A percentile compares a stretch with the other conserved stretches of the same genome.
Evolutionary conservation across 2,888 invertebrate species (phyloP).

Genomic region (Sarcophaga rosellei): DNA sequence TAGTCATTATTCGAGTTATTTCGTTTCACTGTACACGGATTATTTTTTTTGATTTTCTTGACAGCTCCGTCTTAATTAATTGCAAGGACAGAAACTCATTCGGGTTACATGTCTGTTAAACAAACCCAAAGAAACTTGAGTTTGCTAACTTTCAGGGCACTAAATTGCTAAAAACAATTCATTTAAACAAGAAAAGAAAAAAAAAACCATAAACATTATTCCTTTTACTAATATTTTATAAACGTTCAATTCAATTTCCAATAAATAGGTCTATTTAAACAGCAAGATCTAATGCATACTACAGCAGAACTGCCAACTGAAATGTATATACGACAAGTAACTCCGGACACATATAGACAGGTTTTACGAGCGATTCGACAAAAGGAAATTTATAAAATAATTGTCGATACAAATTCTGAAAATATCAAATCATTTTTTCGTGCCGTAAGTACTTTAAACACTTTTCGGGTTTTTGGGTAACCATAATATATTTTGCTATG

Average conservation of each 20-base stretch:
- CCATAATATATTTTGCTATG: not conserved
- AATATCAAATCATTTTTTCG: slow-evolving; percentile 91
- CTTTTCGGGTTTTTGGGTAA: not conserved
- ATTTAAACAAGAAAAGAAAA: too few species aligned
- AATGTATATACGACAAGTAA: slow-evolving; percentile 90
- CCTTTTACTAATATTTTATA: not conserved
- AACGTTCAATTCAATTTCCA: not conserved
- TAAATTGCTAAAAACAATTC: too few species aligned
- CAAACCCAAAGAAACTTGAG: too few species aligned
- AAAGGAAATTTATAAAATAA: slow-evolving; percentile 92
- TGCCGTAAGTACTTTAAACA: slow-evolving; percentile 86
- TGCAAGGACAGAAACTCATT: too few species aligned
- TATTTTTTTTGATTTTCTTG: too few species aligned
- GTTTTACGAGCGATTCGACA: slow-evolving; percentile 87
- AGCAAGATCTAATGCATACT: slow-evolving; percentile 90
- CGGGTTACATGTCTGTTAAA: too few species aligned
- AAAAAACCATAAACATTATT: not conserved
- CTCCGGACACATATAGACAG: slow-evolving; percentile 85
- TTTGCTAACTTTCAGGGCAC: too few species aligned
- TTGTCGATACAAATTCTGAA: slow-evolving; percentile 93
- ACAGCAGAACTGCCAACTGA: slow-evolving; percentile 84
- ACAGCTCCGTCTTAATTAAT: too few species aligned
- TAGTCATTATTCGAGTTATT: too few species aligned
- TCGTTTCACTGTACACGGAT: too few species aligned
- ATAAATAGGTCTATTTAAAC: slow-evolving; percentile 87